Conservation (phyloP, 2,113 vertebrate genomes). For the Nothoprocta pentlandii region DNA sequence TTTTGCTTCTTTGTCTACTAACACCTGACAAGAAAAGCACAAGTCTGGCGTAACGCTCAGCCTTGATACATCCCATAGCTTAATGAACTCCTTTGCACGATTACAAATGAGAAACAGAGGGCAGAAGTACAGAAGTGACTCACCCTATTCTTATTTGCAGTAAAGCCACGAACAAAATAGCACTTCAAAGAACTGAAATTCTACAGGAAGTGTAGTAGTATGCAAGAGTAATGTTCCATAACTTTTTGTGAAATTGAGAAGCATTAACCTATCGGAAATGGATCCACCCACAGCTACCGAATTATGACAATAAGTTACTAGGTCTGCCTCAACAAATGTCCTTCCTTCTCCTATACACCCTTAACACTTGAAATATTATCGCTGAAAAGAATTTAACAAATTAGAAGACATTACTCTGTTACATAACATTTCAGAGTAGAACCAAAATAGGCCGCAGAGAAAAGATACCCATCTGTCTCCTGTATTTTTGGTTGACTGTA, state of each 20-base stretch:
- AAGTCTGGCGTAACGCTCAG: neutral
- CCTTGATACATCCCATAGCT: neutral
- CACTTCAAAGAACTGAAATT: neutral
- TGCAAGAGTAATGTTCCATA: neutral
- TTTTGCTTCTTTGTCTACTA: neutral
- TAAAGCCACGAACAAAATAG: neutral
- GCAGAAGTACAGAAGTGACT: neutral
- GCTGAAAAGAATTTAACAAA: neutral
- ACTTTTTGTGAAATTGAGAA: neutral
- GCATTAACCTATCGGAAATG: neutral
- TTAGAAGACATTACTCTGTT: neutral
- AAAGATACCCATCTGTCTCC: neutral
- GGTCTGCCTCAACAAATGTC: neutral
- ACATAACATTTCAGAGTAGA: neutral
- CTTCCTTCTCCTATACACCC: neutral
- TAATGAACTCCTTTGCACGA: neutral
- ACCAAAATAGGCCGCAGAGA: neutral
- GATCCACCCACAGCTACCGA: neutral
- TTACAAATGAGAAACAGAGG: neutral
- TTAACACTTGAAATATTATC: neutral
- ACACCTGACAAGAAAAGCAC: neutral
- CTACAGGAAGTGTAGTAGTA: neutral
- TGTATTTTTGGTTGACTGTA: neutral
- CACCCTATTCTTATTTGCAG: fast-evolving
- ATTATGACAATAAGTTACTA: neutral